These are phyloP conservation scores for Apodemia duryi DNA, from an alignment of 2,888 invertebrate genomes.

Conservation along the genomic window DNA sequence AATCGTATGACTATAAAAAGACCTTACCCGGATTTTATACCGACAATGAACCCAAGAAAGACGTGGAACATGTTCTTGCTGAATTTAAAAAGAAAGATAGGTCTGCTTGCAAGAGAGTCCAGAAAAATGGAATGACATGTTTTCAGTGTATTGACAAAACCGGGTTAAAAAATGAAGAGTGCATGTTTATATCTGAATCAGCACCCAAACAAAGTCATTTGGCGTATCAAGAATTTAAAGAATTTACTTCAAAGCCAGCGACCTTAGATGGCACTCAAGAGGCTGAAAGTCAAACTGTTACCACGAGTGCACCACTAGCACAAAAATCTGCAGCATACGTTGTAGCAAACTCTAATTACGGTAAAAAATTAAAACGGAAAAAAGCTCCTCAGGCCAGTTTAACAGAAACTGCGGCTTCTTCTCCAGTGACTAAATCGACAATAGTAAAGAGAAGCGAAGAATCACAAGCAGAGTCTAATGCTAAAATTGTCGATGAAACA, in stretches of 20 bases:
- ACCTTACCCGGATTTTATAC: slow-evolving; percentile 70
- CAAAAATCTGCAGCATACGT: slow-evolving; percentile 63
- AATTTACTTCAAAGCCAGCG: slow-evolving; percentile 74
- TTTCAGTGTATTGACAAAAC: slow-evolving; percentile 84
- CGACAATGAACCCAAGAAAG: slow-evolving; percentile 80
- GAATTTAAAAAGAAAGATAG: slow-evolving; percentile 86
- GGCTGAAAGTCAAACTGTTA: slow-evolving; percentile 63
- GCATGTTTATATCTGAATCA: slow-evolving; percentile 86
- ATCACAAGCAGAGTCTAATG: slow-evolving; percentile 49
- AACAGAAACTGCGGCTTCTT: slow-evolving; percentile 42
- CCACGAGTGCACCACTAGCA: slow-evolving; percentile 53
- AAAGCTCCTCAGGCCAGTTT: slow-evolving; percentile 49
- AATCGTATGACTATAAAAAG: slow-evolving; percentile 70
- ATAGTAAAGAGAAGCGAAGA: slow-evolving; percentile 60
- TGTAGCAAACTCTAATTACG: slow-evolving; percentile 54
- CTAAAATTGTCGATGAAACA: slow-evolving; percentile 53
- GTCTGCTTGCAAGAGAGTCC: slow-evolving; percentile 84
- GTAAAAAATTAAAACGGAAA: slow-evolving; percentile 65
- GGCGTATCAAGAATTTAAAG: slow-evolving; percentile 83
- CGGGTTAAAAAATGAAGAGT: slow-evolving; percentile 87
- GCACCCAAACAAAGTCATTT: slow-evolving; percentile 82
- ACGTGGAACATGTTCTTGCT: slow-evolving; percentile 85
- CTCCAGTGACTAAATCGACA: slow-evolving; percentile 37
- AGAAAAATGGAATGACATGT: slow-evolving; percentile 87
- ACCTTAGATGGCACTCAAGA: slow-evolving; percentile 55